These are phyloP conservation scores for Pheosia tremula DNA, from an alignment of 2,888 invertebrate genomes.

Conservation along the genomic window DNA sequence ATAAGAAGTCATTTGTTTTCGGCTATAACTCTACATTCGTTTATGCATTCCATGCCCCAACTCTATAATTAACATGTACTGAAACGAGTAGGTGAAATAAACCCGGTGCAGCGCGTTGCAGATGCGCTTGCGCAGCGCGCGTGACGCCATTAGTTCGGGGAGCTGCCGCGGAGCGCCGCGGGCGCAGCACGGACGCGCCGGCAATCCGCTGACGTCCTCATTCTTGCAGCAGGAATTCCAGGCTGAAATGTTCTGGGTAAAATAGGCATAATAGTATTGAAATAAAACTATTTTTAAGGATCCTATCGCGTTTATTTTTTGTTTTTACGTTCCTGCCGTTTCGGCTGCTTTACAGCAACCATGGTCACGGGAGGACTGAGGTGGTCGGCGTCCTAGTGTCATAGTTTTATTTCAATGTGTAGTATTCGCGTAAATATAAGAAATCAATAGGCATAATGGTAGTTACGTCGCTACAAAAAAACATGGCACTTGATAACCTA, in stretches of 20 bases:
- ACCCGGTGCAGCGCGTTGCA: conserved; percentile 26
- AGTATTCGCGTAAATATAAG: no score
- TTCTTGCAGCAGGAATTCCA: background rate
- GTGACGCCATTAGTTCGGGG: conserved; percentile 63
- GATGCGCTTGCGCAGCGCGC: conserved; percentile 43
- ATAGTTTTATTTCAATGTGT: no score
- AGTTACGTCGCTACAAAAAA: no score
- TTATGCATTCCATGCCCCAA: background rate
- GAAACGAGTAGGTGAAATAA: conserved; percentile 15
- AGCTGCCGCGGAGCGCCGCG: conserved; percentile 51
- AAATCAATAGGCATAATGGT: background rate
- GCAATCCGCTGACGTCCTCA: conserved; percentile 2
- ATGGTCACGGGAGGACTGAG: no score
- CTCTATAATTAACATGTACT: background rate
- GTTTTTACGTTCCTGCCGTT: no score
- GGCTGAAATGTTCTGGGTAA: background rate
- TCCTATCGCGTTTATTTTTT: no score
- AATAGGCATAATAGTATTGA: background rate
- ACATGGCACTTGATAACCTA: no score
- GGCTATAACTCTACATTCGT: background rate
- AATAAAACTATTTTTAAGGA: no score
- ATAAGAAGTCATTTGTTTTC: background rate
- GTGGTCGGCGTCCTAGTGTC: no score
- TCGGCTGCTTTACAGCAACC: no score
- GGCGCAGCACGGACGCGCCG: conserved; percentile 33